Base-by-base conservation (phyloP, 2,113 vertebrate species). In the Prionailurus bengalensis region DNA sequence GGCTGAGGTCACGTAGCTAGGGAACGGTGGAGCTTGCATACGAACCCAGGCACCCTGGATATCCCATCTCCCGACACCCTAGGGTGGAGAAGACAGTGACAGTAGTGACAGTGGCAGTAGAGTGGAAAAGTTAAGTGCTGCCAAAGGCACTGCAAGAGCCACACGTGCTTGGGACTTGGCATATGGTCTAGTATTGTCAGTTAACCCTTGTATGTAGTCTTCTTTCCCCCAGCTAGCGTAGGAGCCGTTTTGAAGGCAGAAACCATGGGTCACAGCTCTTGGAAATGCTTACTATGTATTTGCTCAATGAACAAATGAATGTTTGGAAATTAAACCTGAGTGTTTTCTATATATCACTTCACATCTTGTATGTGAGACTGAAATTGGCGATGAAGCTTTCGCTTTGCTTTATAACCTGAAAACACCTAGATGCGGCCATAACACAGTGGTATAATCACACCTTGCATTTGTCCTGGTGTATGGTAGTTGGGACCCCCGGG, bases 281-380 rank as follows among this genome's bases (percentile, higher is more conserved):
- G 87, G n/a, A 89, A 80, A 92, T 70, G 74, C 17, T 95, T 73
- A n/a, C 70, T 58, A 84, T 45, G 65, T 65, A 84, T 94, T 87
- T 96, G 39, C 58, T 85, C 66, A 92, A 82, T 19, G 14, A 96
- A 92, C 14, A 95, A 96, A 81, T 39, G 10, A 83, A 48, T 65
- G 4, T 79, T 87, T 80, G 83, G 19, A 81, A 63, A 91, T 80
- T 65, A 89, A 91, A 82, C 31, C 27, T 21, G 58, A 76, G 21
- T 94, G 13, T 11, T 97, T 94, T 95, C 82, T 94, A 70, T 85
- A 91, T 91, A 88, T 92, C 76, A 58, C 8, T 31, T 96, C n/a
- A 80, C 25, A 61, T 51, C 23, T 93, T 87, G 33, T 82, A n/a
- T 74, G 33, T 82, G 39, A 85, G 86, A 91, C 42, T 94, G 93